Evolutionary conservation across 1,140 invertebrate species (phyloP), one percentile per base, ranked within the genome.

Genomic region (Harpegnathos saltator): DNA sequence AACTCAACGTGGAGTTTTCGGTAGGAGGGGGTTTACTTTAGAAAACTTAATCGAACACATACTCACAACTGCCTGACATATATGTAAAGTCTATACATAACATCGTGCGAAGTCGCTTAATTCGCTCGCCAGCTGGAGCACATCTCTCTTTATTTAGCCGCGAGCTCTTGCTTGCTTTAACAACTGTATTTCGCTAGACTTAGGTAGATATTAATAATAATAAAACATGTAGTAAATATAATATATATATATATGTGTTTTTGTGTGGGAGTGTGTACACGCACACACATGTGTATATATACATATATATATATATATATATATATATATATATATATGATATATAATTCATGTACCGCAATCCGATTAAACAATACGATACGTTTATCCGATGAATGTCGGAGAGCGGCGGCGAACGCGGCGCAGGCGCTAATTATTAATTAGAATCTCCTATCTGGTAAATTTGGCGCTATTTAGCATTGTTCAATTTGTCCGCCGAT

Each of bases 181-280:
- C 83, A 78, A 85, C 72, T 83, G 66, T 68, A 65, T 59, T 38
- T 68, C 59, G 77, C 62, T 84, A 84, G 59, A 82, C 77, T 87
- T 83, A 66, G 65, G 9, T 84, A 74, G 24, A 33, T 86, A 65
- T 85, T 82, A 82, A 90, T 90, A 90, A 90, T 90, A 90, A 86
- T 90, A 89, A 90, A 90, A 90, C 80, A 84, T 73, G 74, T 85
- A 87, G 62, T 88, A 89, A 91, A 90, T 90, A 82, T 85, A 74
- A 85, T 83, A 44, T 85, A 11, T 80, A 82, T 71, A 33, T 66
- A 82, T 71, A 33, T 66, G 78, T 82, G 83, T 63, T 62, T 59
- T 26, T 62, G n/a, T 26, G 58, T 26, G 24, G 7, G 15, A 14
- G 62, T 69, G 44, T 83, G 26, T 69, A 19, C 62, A 44, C 7